Evolutionary conservation across 2,113 vertebrate genomes (phyloP).

Genomic region (Pollachius pollachius): DNA sequence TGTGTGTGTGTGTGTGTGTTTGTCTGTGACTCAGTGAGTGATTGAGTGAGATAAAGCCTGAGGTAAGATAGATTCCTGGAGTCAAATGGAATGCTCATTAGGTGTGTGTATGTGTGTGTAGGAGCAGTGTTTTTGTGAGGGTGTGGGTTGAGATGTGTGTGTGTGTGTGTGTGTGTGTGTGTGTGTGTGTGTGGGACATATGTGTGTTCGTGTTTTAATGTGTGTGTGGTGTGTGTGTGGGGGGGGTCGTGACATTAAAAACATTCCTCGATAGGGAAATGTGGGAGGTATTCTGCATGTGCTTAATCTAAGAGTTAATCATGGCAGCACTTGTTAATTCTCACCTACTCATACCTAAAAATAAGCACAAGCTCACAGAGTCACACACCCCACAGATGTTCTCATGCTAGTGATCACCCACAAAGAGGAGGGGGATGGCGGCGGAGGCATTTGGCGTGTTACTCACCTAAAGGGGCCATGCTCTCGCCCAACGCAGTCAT

Average conservation of each 20-base stretch:
- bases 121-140: no score
- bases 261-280: constrained; percentile 54
- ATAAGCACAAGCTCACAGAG: constrained; percentile 3
- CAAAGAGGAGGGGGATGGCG: not conserved
- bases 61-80: no score
- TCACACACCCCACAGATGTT: not conserved
- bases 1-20: not conserved
- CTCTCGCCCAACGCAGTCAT: constrained; percentile 33
- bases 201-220: not conserved
- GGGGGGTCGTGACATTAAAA: constrained; percentile 69
- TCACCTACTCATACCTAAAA: constrained; percentile 28
- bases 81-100: no score
- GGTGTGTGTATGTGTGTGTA: no score
- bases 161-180: no score
- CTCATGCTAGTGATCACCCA: not conserved
- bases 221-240: not conserved
- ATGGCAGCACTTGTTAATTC: constrained; percentile 40
- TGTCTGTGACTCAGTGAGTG: not conserved
- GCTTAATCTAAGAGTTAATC: constrained; percentile 26
- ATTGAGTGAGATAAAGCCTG: no score
- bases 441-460: constrained; percentile 8
- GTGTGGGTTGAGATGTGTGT: no score
- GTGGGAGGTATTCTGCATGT: constrained; percentile 36
- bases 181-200: no score
- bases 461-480: constrained; percentile 41